phyloP scores from a whole-genome alignment of 2,113 vertebrate genomes.

The Myiozetetes cayanensis region DNA sequence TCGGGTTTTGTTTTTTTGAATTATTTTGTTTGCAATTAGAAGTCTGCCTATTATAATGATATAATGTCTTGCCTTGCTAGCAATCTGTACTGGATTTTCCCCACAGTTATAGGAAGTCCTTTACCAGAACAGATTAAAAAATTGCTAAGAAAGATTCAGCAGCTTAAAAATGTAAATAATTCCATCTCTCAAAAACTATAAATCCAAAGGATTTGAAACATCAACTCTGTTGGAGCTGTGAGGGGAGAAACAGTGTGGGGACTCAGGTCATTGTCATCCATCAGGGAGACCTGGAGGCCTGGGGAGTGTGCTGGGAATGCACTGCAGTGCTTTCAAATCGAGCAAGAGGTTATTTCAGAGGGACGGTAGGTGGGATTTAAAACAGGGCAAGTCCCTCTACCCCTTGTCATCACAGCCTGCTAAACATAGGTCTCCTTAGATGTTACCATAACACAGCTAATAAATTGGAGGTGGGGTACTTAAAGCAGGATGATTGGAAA shows the following conservation, averaged over 20 bases:
- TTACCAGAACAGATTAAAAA: not conserved
- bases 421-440: not conserved
- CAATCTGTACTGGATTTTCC: not conserved
- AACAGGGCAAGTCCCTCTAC: not conserved
- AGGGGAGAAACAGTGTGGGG: not conserved
- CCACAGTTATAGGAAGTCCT: not conserved
- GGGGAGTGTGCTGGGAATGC: not conserved
- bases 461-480: no score
- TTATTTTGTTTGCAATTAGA: not conserved
- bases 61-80: not conserved
- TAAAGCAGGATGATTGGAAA: not conserved
- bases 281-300: not conserved
- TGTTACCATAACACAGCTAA: not conserved
- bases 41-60: not conserved
- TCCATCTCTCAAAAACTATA: not conserved
- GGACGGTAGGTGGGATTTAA: not conserved
- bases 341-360: not conserved
- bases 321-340: not conserved
- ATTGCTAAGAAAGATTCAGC: not conserved
- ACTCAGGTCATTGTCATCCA: no score
- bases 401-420: not conserved
- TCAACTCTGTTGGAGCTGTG: not conserved
- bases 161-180: not conserved
- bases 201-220: not conserved
- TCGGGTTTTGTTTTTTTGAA: not conserved